Conservation (phyloP, 2,113 vertebrate species). For the Chionis minor region DNA sequence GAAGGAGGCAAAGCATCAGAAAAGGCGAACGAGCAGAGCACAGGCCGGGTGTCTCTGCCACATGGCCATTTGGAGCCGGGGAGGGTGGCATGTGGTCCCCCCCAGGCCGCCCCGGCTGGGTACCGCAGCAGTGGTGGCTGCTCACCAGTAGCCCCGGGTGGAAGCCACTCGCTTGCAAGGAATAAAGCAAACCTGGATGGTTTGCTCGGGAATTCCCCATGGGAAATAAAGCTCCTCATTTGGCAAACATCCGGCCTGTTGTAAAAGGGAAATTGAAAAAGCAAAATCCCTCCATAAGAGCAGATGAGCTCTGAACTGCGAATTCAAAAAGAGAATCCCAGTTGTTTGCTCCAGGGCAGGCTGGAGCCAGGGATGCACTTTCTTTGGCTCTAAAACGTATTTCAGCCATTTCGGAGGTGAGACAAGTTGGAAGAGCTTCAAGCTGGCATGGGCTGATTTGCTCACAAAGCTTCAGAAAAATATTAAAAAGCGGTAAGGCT, state of each 20-base stretch:
- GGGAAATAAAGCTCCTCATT: not conserved
- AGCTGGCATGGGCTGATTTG: not conserved
- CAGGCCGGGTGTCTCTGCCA: not conserved
- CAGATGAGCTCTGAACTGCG: not conserved
- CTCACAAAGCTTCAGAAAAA: not conserved
- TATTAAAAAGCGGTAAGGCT: accelerated
- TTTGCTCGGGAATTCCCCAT: not conserved
- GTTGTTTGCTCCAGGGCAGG: not conserved
- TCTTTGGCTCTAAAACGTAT: not conserved
- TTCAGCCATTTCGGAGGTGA: not conserved
- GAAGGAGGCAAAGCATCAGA: not conserved
- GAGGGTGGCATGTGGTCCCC: not conserved
- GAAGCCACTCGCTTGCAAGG: not conserved
- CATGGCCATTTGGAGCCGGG: not conserved
- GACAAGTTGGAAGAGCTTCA: not conserved
- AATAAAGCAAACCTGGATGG: not conserved
- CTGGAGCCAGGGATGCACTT: not conserved
- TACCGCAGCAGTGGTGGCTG: not conserved
- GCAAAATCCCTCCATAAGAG: not conserved
- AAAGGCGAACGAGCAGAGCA: not conserved
- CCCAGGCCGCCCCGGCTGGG: not conserved
- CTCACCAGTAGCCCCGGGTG: not conserved
- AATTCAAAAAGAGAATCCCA: not conserved
- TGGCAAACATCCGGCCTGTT: not conserved
- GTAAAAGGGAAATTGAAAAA: slow-evolving; percentile 2